Conservation (phyloP, 2,113 vertebrate genomes). For the Lethenteron camtschaticum region DNA sequence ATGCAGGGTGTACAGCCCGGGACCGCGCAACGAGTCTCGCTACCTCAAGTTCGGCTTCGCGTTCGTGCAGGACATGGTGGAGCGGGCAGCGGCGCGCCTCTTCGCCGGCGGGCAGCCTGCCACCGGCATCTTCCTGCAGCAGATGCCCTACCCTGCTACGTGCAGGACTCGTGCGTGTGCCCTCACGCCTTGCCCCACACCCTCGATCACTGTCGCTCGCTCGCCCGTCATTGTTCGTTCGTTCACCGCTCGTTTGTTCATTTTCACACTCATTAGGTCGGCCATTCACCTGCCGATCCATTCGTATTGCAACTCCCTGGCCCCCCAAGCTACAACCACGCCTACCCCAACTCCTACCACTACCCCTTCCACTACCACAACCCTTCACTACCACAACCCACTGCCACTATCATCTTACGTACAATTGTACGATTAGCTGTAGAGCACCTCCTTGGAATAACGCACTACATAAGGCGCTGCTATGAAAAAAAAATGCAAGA, state of each 20-base stretch:
- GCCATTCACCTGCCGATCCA: constrained; percentile 1
- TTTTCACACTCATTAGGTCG: not conserved
- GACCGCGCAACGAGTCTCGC: not conserved
- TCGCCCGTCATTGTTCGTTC: constrained; percentile 22
- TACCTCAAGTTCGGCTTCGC: constrained; percentile 4
- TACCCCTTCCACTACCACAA: constrained; percentile 6
- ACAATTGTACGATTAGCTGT: constrained; percentile 9
- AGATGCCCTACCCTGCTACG: constrained; percentile 5
- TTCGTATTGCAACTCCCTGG: constrained; percentile 9
- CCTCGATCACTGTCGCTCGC: not conserved
- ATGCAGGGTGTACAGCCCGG: not conserved
- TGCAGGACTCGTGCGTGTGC: not conserved
- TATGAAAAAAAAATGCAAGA: not conserved
- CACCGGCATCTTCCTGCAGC: not conserved
- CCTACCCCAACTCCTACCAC: not conserved
- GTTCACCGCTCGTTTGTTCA: constrained; percentile 18
- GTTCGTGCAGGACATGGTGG: constrained; percentile 7
- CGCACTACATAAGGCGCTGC: not conserved
- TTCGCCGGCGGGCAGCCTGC: not conserved
- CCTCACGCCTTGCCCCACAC: no score
- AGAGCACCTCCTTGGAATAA: constrained; percentile 11
- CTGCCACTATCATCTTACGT: not conserved
- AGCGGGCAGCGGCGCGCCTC: not conserved
- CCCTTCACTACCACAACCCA: constrained; percentile 1
- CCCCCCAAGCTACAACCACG: not conserved